Base-by-base conservation (phyloP, 30 jellyfish, hydroid and myxozoan genomes). In the Aurelia coerulea region DNA sequence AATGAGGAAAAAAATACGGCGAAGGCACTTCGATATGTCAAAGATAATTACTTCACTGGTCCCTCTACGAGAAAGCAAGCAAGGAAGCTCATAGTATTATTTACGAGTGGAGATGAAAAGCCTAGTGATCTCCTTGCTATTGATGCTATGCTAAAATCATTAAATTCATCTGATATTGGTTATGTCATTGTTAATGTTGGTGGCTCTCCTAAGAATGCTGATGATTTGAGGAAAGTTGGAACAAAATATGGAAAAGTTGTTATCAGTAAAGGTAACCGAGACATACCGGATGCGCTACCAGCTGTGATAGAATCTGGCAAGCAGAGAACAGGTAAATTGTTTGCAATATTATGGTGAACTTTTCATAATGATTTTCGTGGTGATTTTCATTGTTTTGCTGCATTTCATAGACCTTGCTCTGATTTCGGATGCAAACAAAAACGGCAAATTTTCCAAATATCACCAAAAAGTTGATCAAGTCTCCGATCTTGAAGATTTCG, bases 171-270 rank as follows among this genome's bases (percentile, higher is more conserved):
- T 6, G 73, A 42, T 68, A 78, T 77, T 46, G 83, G 80, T 0
- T 56, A 58, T 68, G 79, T 87, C 6, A 59, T 87, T 41, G 73
- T 87, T 41, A 42, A 18, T 35, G 19, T 76, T 65, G 90, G 85
- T 67, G 70, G 73, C 14, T 15, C 80, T 2, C 53, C n/a, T 9
- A 11, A 52, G 33, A 64, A 70, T n/a, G 17, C 73, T 8, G n/a
- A n/a, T 0, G 72, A 17, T 1, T 51, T 62, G 64, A 49, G 31
- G 60, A n/a, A 52, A 2, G 32, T 46, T 41, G 74, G 52, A 0
- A 68, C 52, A 62, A 59, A 87, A 29, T 39, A 87, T 77, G 96
- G 96, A 10, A 65, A 15, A 13, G 85, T 87, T 19, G 32, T 75
- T 1, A 80, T 31, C 18, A 8, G 39, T 34, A 23, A 16, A 5